Evolutionary conservation across 1,140 invertebrate species (phyloP).

Genomic region (Cotesia glomerata): DNA sequence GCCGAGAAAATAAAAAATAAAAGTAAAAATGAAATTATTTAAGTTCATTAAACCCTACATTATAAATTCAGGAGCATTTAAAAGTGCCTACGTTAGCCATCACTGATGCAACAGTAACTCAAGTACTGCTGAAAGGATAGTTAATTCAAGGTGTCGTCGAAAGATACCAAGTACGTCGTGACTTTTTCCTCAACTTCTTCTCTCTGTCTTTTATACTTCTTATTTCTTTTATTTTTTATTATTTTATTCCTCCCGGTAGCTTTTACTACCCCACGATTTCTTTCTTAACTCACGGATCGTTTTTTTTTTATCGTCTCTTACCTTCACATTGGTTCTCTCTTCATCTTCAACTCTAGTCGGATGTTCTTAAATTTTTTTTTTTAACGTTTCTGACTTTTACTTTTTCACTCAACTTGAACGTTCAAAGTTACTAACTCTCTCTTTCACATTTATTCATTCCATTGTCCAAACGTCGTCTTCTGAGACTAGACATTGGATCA

Average conservation of each 20-base stretch:
- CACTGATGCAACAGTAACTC: constrained; percentile 22
- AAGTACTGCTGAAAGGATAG: constrained; percentile 34
- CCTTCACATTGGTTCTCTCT: neutral
- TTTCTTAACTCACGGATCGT: neutral
- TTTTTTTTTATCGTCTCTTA: neutral
- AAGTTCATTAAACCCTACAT: constrained; percentile 3
- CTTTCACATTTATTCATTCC: too few relatives aligned
- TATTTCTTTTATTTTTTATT: neutral
- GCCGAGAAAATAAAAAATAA: neutral
- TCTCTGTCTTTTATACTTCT: neutral
- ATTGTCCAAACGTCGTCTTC: too few relatives aligned
- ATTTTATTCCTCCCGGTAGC: neutral
- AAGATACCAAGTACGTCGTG: constrained; percentile 28
- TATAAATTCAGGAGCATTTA: neutral
- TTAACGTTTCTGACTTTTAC: too few relatives aligned
- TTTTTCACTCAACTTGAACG: too few relatives aligned
- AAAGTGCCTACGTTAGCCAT: constrained; percentile 19
- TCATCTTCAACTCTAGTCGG: too few relatives aligned
- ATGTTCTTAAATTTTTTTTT: too few relatives aligned
- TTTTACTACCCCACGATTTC: constrained; percentile 5
- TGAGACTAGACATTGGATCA: too few relatives aligned
- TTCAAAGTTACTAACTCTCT: too few relatives aligned
- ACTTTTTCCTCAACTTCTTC: constrained; percentile 21
- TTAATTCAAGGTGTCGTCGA: constrained; percentile 36
- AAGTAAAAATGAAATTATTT: constrained; percentile 10